Conservation (phyloP, 2,113 vertebrate genomes). For the Hypomesus transpacificus region DNA sequence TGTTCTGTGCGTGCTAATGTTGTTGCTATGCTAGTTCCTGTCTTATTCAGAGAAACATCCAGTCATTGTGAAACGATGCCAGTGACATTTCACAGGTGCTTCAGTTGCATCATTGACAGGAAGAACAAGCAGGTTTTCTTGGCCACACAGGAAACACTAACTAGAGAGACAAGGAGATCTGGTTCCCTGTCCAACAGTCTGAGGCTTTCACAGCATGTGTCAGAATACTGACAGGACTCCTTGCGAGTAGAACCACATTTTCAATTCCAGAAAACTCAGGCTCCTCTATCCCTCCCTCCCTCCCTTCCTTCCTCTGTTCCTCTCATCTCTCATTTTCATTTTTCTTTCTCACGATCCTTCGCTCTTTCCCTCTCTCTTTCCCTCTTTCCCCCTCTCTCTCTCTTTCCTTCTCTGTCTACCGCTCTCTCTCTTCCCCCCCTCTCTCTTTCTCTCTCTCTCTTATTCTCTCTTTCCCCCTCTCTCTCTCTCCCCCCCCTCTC, state of each 20-base stretch:
- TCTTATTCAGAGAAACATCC: neutral
- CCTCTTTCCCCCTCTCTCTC: neutral
- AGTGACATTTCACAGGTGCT: constrained; percentile 7
- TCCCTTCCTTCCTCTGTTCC: no score
- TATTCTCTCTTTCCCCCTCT: neutral
- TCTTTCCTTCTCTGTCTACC: neutral
- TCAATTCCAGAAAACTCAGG: neutral
- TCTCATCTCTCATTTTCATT: no score
- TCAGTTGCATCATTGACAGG: constrained; percentile 10
- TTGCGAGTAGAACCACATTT: neutral
- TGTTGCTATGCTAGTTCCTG: neutral
- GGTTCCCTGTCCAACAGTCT: neutral
- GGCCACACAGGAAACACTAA: constrained; percentile 13
- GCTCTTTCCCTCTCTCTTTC: neutral
- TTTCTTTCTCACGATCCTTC: no score
- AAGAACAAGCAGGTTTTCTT: constrained; percentile 18
- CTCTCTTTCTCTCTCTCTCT: neutral
- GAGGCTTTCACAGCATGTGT: neutral
- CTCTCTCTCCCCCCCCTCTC: neutral
- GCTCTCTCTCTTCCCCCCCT: no score
- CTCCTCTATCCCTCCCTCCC: neutral
- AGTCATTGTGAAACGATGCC: neutral
- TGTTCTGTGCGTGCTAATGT: neutral
- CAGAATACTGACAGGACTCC: constrained; percentile 3
- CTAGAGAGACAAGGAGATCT: neutral